phyloP scores from a whole-genome alignment of 2,797 vertebrate genomes.

The Coregonus ussuriensis region DNA sequence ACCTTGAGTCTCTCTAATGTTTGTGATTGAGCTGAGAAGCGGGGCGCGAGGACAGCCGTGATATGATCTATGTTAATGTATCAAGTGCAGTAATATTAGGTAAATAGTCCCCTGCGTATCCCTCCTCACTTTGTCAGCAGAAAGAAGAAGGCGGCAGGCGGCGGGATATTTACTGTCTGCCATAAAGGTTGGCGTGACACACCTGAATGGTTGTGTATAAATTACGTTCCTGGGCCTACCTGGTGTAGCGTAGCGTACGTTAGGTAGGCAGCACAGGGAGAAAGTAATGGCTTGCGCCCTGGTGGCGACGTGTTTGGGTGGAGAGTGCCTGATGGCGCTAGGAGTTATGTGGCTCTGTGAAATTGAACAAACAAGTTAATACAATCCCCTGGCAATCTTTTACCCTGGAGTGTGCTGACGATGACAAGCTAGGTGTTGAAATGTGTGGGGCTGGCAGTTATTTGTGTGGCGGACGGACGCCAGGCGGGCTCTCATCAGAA shows the following conservation, averaged over 20 bases:
- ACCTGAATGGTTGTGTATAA: conserved; percentile 52
- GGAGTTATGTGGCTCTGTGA: conserved; percentile 66
- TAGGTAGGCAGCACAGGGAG: conserved; percentile 23
- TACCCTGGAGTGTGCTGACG: conserved; percentile 49
- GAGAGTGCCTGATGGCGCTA: conserved; percentile 31
- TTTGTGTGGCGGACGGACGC: conserved; percentile 47
- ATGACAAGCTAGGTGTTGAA: conserved; percentile 59
- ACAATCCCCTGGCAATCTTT: conserved; percentile 61
- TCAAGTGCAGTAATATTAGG: conserved; percentile 48
- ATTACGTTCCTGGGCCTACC: conserved; percentile 36
- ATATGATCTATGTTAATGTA: conserved; percentile 52
- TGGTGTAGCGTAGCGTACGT: conserved; percentile 7
- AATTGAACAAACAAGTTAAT: conserved; percentile 76
- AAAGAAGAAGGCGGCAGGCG: conserved; percentile 17
- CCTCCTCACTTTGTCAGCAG: conserved; percentile 53
- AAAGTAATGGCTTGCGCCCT: conserved; percentile 11
- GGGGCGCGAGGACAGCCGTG: conserved; percentile 13
- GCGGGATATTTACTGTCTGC: conserved; percentile 39
- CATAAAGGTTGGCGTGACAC: conserved; percentile 45
- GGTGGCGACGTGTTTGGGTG: background rate
- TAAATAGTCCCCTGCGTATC: conserved; percentile 45
- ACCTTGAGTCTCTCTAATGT: conserved; percentile 47
- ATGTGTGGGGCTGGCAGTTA: conserved; percentile 55
- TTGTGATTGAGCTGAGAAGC: conserved; percentile 34
- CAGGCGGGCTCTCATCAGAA: conserved; percentile 41